Conservation (phyloP, 1,140 invertebrate species). For the Wiebesia pumilae region DNA sequence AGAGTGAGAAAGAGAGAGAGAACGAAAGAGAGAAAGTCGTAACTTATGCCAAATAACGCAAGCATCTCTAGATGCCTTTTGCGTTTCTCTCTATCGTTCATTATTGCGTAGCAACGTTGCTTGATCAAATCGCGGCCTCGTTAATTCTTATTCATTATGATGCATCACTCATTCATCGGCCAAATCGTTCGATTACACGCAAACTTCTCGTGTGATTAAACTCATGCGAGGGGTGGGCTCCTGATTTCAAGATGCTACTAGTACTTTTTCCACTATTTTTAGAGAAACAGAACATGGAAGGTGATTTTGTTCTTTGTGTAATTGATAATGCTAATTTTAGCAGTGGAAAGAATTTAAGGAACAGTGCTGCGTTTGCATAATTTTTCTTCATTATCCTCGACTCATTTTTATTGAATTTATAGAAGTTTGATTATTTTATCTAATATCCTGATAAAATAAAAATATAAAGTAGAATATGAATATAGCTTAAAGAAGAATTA, state of each 20-base stretch:
- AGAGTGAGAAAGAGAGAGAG: not conserved
- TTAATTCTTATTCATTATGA: conserved; percentile 53
- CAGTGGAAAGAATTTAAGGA: not conserved
- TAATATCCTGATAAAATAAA: too few species aligned
- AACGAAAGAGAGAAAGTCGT: not conserved
- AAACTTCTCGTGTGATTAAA: not conserved
- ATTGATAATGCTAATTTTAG: not conserved
- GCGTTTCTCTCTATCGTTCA: conserved; percentile 19
- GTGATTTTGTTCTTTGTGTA: not conserved
- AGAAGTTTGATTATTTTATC: not conserved
- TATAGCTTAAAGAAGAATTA: too few species aligned
- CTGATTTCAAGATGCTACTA: not conserved
- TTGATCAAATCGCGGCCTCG: conserved; percentile 28
- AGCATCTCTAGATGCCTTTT: not conserved
- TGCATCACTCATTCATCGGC: conserved; percentile 35
- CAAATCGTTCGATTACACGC: not conserved
- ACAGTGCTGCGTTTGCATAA: too few species aligned
- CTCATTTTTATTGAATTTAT: too few species aligned
- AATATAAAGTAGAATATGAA: too few species aligned
- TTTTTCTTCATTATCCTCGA: not conserved
- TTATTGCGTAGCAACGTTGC: conserved; percentile 33
- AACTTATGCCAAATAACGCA: conserved; percentile 41
- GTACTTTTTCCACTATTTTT: not conserved
- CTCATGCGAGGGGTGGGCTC: not conserved
- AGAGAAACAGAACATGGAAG: not conserved